Evolutionary conservation across 2,113 vertebrate genomes (phyloP).

Genomic region (Esox niger): DNA sequence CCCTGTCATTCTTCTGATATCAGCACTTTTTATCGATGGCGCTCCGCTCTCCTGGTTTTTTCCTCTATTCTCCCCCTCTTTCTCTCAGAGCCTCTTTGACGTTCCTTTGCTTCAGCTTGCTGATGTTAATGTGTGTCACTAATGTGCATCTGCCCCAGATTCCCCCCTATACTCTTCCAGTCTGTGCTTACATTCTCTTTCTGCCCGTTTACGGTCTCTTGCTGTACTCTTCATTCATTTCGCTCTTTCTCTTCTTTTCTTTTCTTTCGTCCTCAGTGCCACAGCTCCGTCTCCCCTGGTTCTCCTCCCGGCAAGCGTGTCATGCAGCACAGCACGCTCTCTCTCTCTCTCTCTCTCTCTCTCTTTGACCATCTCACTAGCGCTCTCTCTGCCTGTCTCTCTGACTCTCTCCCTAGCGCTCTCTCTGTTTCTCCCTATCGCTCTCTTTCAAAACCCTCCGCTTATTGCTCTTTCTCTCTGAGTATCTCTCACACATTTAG

Average conservation of each 20-base stretch:
- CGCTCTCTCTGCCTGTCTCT: neutral
- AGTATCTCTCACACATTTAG: slow-evolving; percentile 1
- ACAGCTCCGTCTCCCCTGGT: slow-evolving; percentile 30
- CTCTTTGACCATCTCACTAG: neutral
- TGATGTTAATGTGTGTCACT: slow-evolving; percentile 43
- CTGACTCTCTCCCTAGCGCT: neutral
- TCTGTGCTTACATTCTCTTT: slow-evolving; percentile 20
- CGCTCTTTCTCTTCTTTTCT: neutral
- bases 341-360: neutral
- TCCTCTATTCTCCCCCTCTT: slow-evolving; percentile 20
- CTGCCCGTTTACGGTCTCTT: neutral
- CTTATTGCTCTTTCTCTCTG: slow-evolving; percentile 13
- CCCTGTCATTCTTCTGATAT: slow-evolving; percentile 42
- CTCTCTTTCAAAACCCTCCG: slow-evolving; percentile 8
- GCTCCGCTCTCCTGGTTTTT: slow-evolving; percentile 33
- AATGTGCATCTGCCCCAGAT: slow-evolving; percentile 50
- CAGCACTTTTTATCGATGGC: slow-evolving; percentile 44
- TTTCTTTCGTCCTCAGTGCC: slow-evolving; percentile 46
- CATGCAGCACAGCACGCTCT: slow-evolving; percentile 27
- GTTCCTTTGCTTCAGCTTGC: slow-evolving; percentile 18
- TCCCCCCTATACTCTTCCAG: slow-evolving; percentile 15
- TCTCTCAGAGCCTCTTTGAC: slow-evolving; percentile 9
- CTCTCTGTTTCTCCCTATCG: neutral
- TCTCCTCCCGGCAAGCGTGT: slow-evolving; percentile 38
- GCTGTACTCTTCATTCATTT: too few relatives aligned